Percentiles rank a stretch among this genome's conserved stretches.
These are phyloP conservation scores for Lepidonotus clava DNA, from an alignment of 2,888 invertebrate species.

Conservation along the genomic window DNA sequence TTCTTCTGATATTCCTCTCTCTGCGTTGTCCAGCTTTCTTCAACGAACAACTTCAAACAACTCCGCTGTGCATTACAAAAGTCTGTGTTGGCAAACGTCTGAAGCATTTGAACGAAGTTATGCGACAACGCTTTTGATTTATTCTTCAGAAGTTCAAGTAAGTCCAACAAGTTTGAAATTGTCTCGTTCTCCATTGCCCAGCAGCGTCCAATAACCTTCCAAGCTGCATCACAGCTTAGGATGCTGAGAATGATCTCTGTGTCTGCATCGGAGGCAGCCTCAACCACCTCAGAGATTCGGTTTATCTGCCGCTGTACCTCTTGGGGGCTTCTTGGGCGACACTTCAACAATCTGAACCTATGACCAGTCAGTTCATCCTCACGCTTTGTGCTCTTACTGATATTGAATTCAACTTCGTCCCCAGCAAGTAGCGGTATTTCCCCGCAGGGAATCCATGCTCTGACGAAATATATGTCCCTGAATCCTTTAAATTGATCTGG, in stretches of 20 bases:
- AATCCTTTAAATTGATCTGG: neutral
- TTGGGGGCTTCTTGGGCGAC: neutral
- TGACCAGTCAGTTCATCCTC: neutral
- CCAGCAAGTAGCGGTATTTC: neutral
- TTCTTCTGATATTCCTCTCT: neutral
- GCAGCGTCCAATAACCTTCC: neutral
- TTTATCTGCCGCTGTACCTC: neutral
- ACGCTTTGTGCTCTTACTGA: neutral
- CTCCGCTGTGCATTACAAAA: neutral
- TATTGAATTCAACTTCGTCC: conserved; percentile 24
- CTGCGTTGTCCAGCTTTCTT: neutral
- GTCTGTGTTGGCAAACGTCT: neutral
- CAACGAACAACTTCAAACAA: neutral
- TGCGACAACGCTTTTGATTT: neutral
- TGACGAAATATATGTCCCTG: neutral
- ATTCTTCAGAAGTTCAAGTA: neutral
- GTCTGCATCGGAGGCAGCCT: too few relatives aligned
- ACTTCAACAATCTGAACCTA: neutral
- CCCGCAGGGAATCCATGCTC: neutral
- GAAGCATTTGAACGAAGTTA: neutral
- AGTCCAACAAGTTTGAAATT: neutral
- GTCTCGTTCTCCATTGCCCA: neutral
- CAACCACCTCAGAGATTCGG: too few relatives aligned
- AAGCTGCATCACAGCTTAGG: conserved; percentile 11
- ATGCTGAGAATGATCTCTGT: neutral